Percentiles rank a stretch among this genome's conserved stretches.
These are phyloP conservation scores for Furcifer pardalis DNA, from an alignment of 2,797 vertebrate species.

Conservation along the genomic window DNA sequence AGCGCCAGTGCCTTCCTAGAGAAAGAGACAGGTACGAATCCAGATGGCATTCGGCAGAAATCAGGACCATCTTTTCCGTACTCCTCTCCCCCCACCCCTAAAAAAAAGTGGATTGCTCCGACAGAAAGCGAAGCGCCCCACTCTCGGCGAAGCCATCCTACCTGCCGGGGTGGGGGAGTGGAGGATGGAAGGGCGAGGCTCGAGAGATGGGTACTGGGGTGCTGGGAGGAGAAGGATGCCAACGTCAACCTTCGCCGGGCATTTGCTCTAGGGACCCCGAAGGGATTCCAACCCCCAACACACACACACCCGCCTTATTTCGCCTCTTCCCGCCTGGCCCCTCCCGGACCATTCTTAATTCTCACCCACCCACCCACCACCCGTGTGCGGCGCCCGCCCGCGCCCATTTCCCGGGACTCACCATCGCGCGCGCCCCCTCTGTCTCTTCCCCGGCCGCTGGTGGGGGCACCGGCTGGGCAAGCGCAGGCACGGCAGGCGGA, in stretches of 20 bases:
- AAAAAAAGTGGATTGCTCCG: neutral
- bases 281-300: neutral
- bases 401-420: neutral
- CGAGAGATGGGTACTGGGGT: neutral
- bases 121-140: neutral
- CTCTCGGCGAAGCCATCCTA: neutral
- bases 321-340: neutral
- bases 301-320: neutral
- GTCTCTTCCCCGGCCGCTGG: neutral
- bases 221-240: neutral
- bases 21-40: too few relatives aligned
- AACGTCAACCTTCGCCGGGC: neutral
- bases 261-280: too few relatives aligned
- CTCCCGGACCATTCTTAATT: neutral
- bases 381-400: too few relatives aligned
- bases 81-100: too few relatives aligned
- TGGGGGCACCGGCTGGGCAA: neutral
- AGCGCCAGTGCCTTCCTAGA: too few relatives aligned
- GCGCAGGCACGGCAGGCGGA: too few relatives aligned
- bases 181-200: neutral
- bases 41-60: neutral
- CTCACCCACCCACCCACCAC: neutral
- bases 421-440: conserved; percentile 7
- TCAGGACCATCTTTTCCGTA: too few relatives aligned
- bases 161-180: neutral